Evolutionary conservation across 2,888 invertebrate genomes (phyloP), one percentile per base, ranked within the genome.

Genomic region (Acanthosepion pharaonis): DNA sequence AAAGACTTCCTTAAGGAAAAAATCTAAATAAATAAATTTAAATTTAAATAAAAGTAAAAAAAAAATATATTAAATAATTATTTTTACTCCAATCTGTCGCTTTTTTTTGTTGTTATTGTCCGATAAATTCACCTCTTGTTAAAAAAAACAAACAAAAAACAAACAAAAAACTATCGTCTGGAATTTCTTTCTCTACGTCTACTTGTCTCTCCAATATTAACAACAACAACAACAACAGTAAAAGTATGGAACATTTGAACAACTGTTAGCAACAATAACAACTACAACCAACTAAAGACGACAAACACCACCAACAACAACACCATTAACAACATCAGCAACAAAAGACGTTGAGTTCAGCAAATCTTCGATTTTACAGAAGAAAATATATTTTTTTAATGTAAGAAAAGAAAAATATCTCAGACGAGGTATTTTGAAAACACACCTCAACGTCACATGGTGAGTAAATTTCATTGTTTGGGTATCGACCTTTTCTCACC

Each of bases 11-110:
- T 78, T n/a, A 78, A 78, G n/a, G 9, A 78, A 78, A 55, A 55
- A 20, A 55, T n/a, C 78, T 78, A 33, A 33, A 78, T n/a, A 78
- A 78, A 78, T 15, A 33, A 78, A 78, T n/a, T 9, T 78, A n/a
- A 78, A 78, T 78, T 42, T n/a, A 78, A 78, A 78, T 78, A n/a
- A 78, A 59, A 59, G 20, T 23, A 23, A 59, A 59, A 59, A 78
- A 33, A 28, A 64, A 78, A 78, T 33, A 78, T 78, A 78, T 33
- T 11, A 78, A 9, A 78, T 2, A 78, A 78, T 78, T 78, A 78
- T 78, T 78, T 78, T 78, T n/a, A 78, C 78, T 78, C n/a, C 78
- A 78, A 18, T 78, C 78, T 78, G 78, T 78, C 78, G 78, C 78
- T 78, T 78, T 78, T n/a, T 28, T n/a, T 25, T 64, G 42, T n/a